phyloP scores from a whole-genome alignment of 2,797 vertebrate genomes.

The Neosilurus mollespiculum region DNA sequence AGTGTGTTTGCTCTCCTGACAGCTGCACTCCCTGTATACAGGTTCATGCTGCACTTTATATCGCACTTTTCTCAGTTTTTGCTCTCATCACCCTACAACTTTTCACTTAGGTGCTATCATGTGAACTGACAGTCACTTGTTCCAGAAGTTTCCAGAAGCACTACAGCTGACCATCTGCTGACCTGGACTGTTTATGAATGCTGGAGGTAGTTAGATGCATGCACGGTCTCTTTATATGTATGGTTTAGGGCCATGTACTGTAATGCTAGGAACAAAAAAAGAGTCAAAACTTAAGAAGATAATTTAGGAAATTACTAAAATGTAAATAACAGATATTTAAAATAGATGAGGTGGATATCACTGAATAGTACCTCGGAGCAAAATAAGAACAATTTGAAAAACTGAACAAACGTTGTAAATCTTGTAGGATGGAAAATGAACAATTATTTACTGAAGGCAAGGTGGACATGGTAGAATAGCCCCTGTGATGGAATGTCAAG shows the following conservation, averaged over 20 bases:
- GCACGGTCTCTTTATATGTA: background rate
- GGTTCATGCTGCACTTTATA: background rate
- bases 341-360: too few species aligned
- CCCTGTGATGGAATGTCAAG: too few species aligned
- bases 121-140: background rate
- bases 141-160: background rate
- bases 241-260: background rate
- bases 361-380: too few species aligned
- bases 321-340: too few species aligned
- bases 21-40: background rate
- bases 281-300: background rate
- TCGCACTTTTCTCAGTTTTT: background rate
- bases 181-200: background rate
- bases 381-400: too few species aligned
- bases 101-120: slow-evolving; percentile 8
- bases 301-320: background rate
- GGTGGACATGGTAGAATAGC: too few species aligned
- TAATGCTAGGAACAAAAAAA: background rate
- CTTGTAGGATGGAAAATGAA: too few species aligned
- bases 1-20: slow-evolving; percentile 25
- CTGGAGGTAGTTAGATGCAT: background rate
- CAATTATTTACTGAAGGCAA: too few species aligned
- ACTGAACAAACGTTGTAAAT: too few species aligned
- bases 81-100: slow-evolving; percentile 1
- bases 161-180: background rate